phyloP scores from a whole-genome alignment of 2,797 vertebrate species.

The Austrolebias charrua region DNA sequence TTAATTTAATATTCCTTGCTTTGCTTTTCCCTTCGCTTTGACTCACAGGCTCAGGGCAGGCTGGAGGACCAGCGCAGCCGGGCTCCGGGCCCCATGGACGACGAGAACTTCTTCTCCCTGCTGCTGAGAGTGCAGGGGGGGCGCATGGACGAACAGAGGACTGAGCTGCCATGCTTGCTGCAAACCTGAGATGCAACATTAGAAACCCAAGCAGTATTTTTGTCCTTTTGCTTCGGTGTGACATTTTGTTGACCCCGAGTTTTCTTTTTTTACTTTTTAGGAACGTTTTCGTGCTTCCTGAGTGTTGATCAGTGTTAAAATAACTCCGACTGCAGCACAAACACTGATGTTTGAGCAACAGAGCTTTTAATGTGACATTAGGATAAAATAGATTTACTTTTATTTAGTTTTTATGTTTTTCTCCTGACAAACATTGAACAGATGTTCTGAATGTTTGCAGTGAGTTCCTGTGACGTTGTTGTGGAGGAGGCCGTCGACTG shows the following conservation, averaged over 20 bases:
- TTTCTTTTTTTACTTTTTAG: slow-evolving; percentile 14
- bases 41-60: slow-evolving; percentile 80
- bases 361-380: slow-evolving; percentile 30
- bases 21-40: background rate
- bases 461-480: slow-evolving; percentile 28
- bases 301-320: slow-evolving; percentile 29
- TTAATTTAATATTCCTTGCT: background rate
- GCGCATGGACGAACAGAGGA: slow-evolving; percentile 89
- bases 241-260: slow-evolving; percentile 8
- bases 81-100: slow-evolving; percentile 87
- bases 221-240: slow-evolving; percentile 17
- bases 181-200: slow-evolving; percentile 61
- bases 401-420: background rate
- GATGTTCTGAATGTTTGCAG: slow-evolving; percentile 23
- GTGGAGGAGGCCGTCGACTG: slow-evolving; percentile 9
- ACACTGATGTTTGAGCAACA: slow-evolving; percentile 39
- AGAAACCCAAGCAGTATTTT: slow-evolving; percentile 20
- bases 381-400: slow-evolving; percentile 29
- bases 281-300: background rate
- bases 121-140: slow-evolving; percentile 87
- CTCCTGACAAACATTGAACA: background rate
- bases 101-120: slow-evolving; percentile 88
- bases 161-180: slow-evolving; percentile 75
- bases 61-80: slow-evolving; percentile 87
- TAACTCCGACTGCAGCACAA: slow-evolving; percentile 26